Conservation (phyloP, 2,888 invertebrate species). For the Idaea straminata region DNA sequence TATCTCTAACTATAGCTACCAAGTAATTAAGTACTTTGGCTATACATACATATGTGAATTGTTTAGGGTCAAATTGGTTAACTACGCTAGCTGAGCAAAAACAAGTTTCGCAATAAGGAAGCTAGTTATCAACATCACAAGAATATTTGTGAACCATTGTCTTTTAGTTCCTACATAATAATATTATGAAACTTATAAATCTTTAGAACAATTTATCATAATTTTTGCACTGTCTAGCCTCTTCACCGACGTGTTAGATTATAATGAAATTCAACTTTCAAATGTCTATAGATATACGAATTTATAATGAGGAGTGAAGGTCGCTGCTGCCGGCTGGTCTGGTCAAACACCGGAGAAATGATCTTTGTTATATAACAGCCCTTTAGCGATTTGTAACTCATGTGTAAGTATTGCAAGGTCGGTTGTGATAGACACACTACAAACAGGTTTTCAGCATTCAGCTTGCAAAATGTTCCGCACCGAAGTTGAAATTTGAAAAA, state of each 20-base stretch:
- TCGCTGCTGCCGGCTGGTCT: not conserved
- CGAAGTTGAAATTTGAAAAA: conserved; percentile 22
- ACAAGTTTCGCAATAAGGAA: not conserved
- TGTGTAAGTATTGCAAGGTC: conserved; percentile 15
- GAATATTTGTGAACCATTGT: not conserved
- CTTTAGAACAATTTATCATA: no score
- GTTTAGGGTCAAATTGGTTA: not conserved
- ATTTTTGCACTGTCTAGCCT: no score
- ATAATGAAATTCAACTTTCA: not conserved
- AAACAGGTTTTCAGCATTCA: conserved; percentile 21
- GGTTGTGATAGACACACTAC: conserved; percentile 16
- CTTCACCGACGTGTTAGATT: not conserved
- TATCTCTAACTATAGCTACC: not conserved
- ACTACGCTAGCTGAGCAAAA: not conserved
- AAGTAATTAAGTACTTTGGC: not conserved
- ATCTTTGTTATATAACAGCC: conserved; percentile 3
- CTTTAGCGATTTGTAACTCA: conserved; percentile 6
- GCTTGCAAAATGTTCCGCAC: conserved; percentile 31
- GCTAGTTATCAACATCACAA: not conserved
- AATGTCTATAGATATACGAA: not conserved
- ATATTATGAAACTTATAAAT: no score
- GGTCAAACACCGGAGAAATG: not conserved
- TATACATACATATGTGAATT: not conserved
- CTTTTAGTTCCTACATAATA: not conserved
- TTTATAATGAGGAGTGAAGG: not conserved